Conservation (phyloP, 2,797 vertebrate species). For the Pantherophis alleghaniensis region DNA sequence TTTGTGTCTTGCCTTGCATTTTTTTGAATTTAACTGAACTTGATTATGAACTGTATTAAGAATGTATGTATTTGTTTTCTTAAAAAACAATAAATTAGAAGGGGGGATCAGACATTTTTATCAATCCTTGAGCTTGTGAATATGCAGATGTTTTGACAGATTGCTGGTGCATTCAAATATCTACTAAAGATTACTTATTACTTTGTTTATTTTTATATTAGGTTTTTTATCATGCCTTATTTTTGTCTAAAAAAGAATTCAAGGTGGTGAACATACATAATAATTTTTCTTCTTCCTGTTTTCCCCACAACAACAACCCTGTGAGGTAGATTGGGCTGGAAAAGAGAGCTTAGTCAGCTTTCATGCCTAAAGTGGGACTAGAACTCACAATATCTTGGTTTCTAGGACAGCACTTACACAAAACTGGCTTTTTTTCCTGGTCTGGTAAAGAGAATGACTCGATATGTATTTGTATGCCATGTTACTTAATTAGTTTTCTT, state of each 20-base stretch:
- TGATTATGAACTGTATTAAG: background rate
- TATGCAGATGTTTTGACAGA: background rate
- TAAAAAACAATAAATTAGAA: background rate
- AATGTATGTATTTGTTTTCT: background rate
- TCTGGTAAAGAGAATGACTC: background rate
- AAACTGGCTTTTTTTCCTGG: background rate
- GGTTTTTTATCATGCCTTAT: background rate
- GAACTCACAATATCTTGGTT: background rate
- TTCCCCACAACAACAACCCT: background rate
- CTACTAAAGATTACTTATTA: background rate
- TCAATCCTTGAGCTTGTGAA: background rate
- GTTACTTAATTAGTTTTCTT: background rate
- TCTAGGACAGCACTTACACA: background rate
- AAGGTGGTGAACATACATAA: background rate
- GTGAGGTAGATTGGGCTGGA: background rate
- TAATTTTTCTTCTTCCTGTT: background rate
- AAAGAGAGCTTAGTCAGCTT: background rate
- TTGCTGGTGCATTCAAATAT: background rate
- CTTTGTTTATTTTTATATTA: background rate
- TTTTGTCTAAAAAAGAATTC: background rate
- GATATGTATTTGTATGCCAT: background rate
- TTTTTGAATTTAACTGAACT: background rate
- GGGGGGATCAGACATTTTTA: background rate
- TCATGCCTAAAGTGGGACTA: background rate
- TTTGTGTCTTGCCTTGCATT: background rate